These are phyloP conservation scores for Schizaphis graminum DNA, from an alignment of 2,888 invertebrate genomes.

Conservation along the genomic window DNA sequence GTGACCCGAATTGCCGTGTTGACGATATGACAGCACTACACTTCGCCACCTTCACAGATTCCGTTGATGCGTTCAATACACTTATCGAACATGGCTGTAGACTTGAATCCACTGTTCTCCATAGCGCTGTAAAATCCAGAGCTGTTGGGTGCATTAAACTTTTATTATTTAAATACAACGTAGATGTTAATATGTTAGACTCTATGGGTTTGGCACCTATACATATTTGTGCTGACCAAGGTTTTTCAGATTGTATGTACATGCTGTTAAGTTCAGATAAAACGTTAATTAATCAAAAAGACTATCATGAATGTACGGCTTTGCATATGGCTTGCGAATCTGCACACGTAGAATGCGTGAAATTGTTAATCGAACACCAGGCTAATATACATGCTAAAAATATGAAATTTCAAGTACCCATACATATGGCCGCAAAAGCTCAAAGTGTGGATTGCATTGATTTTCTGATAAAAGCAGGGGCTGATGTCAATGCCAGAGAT, in stretches of 20 bases:
- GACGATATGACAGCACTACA: constrained; percentile 83
- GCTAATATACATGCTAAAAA: constrained; percentile 83
- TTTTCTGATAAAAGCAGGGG: constrained; percentile 80
- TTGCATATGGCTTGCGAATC: constrained; percentile 90
- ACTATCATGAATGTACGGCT: constrained; percentile 83
- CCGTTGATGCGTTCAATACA: constrained; percentile 84
- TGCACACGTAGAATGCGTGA: constrained; percentile 86
- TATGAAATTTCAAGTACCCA: constrained; percentile 84
- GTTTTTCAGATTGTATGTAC: constrained; percentile 75
- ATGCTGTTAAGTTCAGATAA: constrained; percentile 80
- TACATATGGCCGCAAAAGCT: constrained; percentile 86
- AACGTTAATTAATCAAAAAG: constrained; percentile 79
- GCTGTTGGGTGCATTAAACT: constrained; percentile 83
- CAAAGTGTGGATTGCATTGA: constrained; percentile 87
- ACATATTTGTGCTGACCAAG: constrained; percentile 85
- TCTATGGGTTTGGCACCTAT: constrained; percentile 81
- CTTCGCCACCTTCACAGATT: constrained; percentile 91
- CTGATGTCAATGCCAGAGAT: constrained; percentile 85
- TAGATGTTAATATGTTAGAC: constrained; percentile 81
- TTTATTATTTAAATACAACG: constrained; percentile 81
- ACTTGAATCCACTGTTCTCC: constrained; percentile 84
- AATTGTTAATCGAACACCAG: constrained; percentile 79
- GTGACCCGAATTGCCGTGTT: constrained; percentile 79
- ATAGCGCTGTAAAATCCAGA: constrained; percentile 87
- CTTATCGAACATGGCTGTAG: constrained; percentile 77